Evolutionary conservation across 2,797 vertebrate species (phyloP), one percentile per base, ranked within the genome.

Genomic region (Gallirallus australis): DNA sequence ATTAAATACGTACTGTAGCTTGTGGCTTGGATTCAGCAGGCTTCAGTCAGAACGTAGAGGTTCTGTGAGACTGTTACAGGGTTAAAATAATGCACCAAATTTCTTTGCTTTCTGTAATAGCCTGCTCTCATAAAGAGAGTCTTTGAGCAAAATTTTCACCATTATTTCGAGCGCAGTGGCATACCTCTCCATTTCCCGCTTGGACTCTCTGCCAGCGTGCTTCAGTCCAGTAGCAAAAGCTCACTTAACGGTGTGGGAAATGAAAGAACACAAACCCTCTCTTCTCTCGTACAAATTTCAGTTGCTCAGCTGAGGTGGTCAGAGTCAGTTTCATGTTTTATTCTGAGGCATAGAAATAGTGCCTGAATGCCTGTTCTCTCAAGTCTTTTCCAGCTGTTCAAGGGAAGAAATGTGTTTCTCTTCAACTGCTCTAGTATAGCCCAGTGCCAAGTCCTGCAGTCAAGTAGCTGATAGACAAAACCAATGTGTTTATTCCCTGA

Each of bases 221-320:
- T 86, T 92, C 68, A 93, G 72, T 88, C 84, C 59, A 27, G 80
- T 42, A 64, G 64, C 80, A 83, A 79, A 82, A 82, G 57, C 89
- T 92, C 52, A 47, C 80, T 80, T 71, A 82, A 24, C 1, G 0
- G 42, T 65, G 68, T 68, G 15, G 42, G 56, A 57, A 92, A 82
- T 76, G 54, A 82, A 85, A 89, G 86, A 82, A 64, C 50, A 48
- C n/a, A 92, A 72, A 65, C 56, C 24, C 18, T 68, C 50, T 90
- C 80, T 84, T 73, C 70, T 93, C 27, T 59, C 5, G 3, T 50
- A 77, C 15, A 56, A 25, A 40, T 93, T 94, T 89, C 88, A 80
- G 81, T 82, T 76, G 64, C 81, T 69, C 77, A 47, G 73, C 23
- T 90, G 86, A 80, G 71, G 56, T 76, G 14, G 59, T 71, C 39